Conservation (phyloP, 2,113 vertebrate genomes). For the Dicaeum eximium region DNA sequence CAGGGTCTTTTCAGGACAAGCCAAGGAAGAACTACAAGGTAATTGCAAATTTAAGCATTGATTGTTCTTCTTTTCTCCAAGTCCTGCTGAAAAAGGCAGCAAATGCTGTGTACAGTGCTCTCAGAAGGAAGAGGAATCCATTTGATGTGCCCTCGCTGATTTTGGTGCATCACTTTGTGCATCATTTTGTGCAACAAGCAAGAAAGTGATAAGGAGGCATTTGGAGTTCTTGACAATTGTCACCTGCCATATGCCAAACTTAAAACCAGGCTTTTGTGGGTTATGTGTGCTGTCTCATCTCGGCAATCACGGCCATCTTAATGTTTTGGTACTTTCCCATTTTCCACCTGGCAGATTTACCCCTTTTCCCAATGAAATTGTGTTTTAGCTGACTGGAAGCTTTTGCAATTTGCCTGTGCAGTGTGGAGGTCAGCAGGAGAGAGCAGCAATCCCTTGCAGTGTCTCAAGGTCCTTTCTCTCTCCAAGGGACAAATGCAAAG, state of each 20-base stretch:
- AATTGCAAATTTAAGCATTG: background rate
- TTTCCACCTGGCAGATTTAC: background rate
- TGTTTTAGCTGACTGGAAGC: background rate
- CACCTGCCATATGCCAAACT: background rate
- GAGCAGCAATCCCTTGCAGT: background rate
- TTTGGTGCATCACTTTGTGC: background rate
- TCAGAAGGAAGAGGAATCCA: background rate
- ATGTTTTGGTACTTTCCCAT: background rate
- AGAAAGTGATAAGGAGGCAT: background rate
- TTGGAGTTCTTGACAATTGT: background rate
- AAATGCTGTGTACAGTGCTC: background rate
- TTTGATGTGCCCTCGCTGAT: background rate
- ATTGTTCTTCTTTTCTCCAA: background rate
- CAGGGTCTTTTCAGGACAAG: background rate
- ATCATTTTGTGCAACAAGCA: background rate
- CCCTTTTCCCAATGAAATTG: background rate
- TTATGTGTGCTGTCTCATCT: background rate
- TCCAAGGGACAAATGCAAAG: background rate
- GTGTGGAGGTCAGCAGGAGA: background rate
- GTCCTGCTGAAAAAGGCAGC: background rate
- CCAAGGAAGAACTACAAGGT: background rate
- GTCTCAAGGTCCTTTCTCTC: background rate
- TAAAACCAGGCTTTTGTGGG: background rate
- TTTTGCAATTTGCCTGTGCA: background rate
- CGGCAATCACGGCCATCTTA: background rate